Evolutionary conservation across 2,797 vertebrate genomes (phyloP), one percentile per base, ranked within the genome.

Genomic region (Muraenolepis orangiensis): DNA sequence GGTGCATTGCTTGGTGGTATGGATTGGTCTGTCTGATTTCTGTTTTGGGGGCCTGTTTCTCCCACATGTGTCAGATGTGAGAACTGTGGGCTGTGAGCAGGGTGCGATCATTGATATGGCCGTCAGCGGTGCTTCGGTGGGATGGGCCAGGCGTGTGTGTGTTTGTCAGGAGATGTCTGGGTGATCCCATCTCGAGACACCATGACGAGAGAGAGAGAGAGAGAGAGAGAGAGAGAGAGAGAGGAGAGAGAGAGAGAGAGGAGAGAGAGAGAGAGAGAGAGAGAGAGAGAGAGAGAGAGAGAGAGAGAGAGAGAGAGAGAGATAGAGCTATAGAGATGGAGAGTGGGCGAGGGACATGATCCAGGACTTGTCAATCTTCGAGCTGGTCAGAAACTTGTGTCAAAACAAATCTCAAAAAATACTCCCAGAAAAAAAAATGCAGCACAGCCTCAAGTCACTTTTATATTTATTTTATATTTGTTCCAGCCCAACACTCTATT

Each of bases 291-390:
- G 5, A 40, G 38, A 40, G 38, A 40, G 38, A 12, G 38, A 40
- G 38, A 40, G 38, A 40, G 38, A 40, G 38, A 40, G 38, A 12
- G 38, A 12, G 38, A 40, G 38, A 40, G 38, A 6, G 38, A 6
- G 6, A 40, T 6, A 40, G 4, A 40, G 38, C 2, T 2, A 40
- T 6, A 40, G 38, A 40, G 38, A 40, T 6, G 4, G 38, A 12
- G 4, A 40, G 38, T 8, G 31, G 31, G 66, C 72, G 74, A 66
- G 40, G 66, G 40, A 46, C 5, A 42, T 29, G 40, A 38, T 30
- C 76, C 46, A 29, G 29, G 57, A 36, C 70, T 71, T 70, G 81
- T 84, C 75, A 82, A 82, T 78, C 70, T 80, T 78, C 57, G 74
- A 80, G 38, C 70, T 72, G 57, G 40, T 66, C 34, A 69, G 74